These are phyloP conservation scores for Hippocampus comes DNA, from an alignment of 2,113 vertebrate species.

Conservation along the genomic window DNA sequence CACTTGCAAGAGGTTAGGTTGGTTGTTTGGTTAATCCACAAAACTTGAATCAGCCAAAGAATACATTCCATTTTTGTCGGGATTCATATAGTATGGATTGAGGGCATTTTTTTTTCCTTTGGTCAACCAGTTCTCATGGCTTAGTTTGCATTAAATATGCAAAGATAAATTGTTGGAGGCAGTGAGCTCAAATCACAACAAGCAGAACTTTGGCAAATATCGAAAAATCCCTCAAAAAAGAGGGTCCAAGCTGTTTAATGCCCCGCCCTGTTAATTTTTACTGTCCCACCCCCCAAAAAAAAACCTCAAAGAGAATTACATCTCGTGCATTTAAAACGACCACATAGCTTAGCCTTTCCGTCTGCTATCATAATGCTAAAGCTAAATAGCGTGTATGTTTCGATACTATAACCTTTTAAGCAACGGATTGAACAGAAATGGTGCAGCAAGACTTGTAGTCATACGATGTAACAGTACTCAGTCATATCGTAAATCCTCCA, in stretches of 20 bases:
- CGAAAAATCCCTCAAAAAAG: background rate
- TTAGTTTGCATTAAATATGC: background rate
- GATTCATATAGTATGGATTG: background rate
- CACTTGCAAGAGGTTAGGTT: background rate
- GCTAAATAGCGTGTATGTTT: background rate
- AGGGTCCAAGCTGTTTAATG: background rate
- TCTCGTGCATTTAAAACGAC: background rate
- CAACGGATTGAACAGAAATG: background rate
- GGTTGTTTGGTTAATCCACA: background rate
- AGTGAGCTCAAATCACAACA: background rate
- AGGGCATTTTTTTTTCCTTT: background rate
- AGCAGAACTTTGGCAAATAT: background rate
- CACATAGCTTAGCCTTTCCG: background rate
- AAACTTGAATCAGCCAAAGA: constrained; percentile 1
- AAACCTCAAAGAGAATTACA: background rate
- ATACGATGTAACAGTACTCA: background rate
- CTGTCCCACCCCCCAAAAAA: too few relatives aligned
- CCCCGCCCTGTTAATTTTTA: too few relatives aligned
- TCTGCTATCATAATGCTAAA: background rate
- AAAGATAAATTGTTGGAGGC: background rate
- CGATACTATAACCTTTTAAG: background rate
- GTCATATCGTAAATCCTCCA: background rate
- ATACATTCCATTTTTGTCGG: background rate
- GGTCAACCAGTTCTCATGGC: background rate
- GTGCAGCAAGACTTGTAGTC: background rate